These are phyloP conservation scores for Meganola albula DNA, from an alignment of 2,888 invertebrate species.

Conservation along the genomic window DNA sequence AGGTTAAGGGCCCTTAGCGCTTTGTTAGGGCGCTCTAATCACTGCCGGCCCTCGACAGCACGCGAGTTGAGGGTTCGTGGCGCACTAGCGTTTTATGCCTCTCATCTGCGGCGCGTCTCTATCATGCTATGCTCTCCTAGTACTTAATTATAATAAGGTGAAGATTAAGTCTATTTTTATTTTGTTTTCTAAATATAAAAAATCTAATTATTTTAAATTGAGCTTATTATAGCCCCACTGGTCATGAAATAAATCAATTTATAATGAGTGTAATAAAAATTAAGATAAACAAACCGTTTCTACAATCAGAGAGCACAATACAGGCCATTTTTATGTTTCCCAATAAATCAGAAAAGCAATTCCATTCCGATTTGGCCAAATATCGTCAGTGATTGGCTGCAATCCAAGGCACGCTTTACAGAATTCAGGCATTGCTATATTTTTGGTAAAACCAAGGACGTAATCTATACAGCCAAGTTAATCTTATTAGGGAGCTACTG, in stretches of 20 bases:
- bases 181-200: neutral
- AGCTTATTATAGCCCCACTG: too few relatives aligned
- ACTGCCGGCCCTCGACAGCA: conserved; percentile 67
- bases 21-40: conserved; percentile 78
- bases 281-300: conserved; percentile 31
- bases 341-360: conserved; percentile 46
- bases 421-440: conserved; percentile 29
- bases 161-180: neutral
- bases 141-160: conserved; percentile 26
- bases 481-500: too few relatives aligned
- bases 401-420: conserved; percentile 46
- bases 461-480: conserved; percentile 28
- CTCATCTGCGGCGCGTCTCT: conserved; percentile 51
- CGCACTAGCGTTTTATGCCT: conserved; percentile 71
- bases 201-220: too few relatives aligned
- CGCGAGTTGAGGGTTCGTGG: conserved; percentile 62
- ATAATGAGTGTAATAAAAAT: conserved; percentile 17
- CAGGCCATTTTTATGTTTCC: conserved; percentile 32
- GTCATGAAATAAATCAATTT: neutral
- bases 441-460: conserved; percentile 34
- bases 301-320: conserved; percentile 19
- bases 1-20: conserved; percentile 71
- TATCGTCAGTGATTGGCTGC: conserved; percentile 40
- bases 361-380: conserved; percentile 43
- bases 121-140: conserved; percentile 40